Conservation (phyloP, 2,888 invertebrate species). For the Rutpela maculata region DNA sequence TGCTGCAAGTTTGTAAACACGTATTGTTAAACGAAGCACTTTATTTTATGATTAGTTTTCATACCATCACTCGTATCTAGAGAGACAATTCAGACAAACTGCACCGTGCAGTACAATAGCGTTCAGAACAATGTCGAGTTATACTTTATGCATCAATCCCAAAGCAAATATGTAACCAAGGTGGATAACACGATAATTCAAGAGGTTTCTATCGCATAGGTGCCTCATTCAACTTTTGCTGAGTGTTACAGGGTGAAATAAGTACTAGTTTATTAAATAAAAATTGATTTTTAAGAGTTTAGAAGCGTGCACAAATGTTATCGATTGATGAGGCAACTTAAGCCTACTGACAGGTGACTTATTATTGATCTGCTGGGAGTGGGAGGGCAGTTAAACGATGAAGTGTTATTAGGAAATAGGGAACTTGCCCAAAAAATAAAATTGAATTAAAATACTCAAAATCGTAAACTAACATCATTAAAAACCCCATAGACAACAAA, state of each 20-base stretch:
- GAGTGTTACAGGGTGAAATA: not conserved
- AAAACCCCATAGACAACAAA: too few relatives aligned
- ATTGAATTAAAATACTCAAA: too few relatives aligned
- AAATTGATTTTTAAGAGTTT: too few relatives aligned
- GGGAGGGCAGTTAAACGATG: too few relatives aligned
- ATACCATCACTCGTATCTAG: not conserved
- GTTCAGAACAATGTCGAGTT: conserved; percentile 9
- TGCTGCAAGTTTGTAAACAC: conserved; percentile 1
- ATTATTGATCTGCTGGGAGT: too few relatives aligned
- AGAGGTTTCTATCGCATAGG: not conserved
- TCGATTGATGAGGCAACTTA: too few relatives aligned
- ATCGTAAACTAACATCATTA: too few relatives aligned
- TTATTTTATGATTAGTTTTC: conserved; percentile 12
- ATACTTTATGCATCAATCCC: not conserved
- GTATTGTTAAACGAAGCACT: conserved; percentile 8
- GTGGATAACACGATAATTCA: not conserved
- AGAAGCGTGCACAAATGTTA: too few relatives aligned
- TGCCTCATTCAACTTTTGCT: not conserved
- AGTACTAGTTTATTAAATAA: not conserved
- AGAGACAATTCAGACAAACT: conserved; percentile 13
- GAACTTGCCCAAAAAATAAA: too few relatives aligned
- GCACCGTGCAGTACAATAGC: not conserved
- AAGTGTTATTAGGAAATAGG: too few relatives aligned
- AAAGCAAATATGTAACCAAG: conserved; percentile 13
- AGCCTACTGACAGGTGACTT: too few relatives aligned